Percentiles rank a stretch among this genome's conserved stretches.
These are phyloP conservation scores for Diaphora mendica DNA, from an alignment of 2,888 invertebrate species.

Conservation along the genomic window DNA sequence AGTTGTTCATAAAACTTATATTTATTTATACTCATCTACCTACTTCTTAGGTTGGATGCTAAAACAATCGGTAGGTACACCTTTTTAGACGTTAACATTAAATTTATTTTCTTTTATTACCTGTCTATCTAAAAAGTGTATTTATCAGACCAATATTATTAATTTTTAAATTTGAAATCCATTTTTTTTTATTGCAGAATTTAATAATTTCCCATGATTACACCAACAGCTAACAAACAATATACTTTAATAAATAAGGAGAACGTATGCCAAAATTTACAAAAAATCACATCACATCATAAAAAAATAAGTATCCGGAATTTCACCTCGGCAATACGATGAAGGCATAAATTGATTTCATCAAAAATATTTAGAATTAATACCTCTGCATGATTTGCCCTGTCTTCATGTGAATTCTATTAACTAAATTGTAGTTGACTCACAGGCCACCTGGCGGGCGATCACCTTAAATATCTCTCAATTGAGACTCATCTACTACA, in stretches of 20 bases:
- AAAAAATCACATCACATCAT: no score
- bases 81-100: neutral
- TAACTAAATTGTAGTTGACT: constrained; percentile 73
- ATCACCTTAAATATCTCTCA: constrained; percentile 65
- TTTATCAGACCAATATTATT: neutral
- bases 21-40: no score
- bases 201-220: no score
- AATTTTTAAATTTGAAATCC: no score
- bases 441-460: constrained; percentile 76
- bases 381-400: constrained; percentile 47
- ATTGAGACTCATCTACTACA: constrained; percentile 51
- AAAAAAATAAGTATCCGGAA: neutral
- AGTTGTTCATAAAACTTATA: neutral
- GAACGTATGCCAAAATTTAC: no score
- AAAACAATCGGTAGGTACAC: neutral
- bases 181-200: no score
- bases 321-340: neutral
- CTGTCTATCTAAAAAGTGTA: no score
- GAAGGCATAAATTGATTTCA: neutral
- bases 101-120: no score
- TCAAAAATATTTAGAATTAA: constrained; percentile 2
- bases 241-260: no score
- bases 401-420: constrained; percentile 56
- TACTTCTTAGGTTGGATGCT: neutral
- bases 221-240: no score